Conservation (phyloP, 2,113 vertebrate genomes). For the Oreochromis niloticus region DNA sequence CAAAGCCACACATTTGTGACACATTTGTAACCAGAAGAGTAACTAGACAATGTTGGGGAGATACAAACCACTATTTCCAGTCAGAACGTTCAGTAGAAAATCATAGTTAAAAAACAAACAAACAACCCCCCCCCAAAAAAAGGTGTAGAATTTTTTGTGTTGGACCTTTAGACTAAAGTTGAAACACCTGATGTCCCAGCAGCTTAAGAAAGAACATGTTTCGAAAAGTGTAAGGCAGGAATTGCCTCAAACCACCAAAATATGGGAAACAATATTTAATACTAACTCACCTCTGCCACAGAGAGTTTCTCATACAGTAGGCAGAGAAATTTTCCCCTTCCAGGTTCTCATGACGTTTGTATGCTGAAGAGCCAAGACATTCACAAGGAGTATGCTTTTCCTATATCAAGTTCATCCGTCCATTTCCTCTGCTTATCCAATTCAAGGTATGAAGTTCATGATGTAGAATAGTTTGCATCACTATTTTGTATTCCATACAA, state of each 20-base stretch:
- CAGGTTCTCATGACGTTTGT: background rate
- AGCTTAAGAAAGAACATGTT: background rate
- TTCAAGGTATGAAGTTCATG: background rate
- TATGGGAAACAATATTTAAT: background rate
- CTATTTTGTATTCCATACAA: background rate
- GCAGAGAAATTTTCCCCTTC: background rate
- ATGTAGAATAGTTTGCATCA: background rate
- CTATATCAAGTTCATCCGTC: background rate
- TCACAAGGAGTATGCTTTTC: background rate
- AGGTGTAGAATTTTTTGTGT: background rate
- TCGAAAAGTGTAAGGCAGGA: background rate
- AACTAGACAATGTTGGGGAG: background rate
- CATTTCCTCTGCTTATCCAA: background rate
- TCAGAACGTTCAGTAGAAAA: background rate
- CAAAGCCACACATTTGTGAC: background rate
- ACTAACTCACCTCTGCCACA: background rate
- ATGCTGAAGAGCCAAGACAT: background rate
- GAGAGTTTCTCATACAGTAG: background rate
- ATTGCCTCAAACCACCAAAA: background rate
- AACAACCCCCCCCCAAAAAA: background rate
- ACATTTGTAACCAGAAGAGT: background rate
- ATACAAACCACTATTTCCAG: background rate
- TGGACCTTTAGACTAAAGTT: background rate
- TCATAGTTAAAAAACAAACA: background rate
- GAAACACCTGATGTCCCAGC: background rate